These are phyloP conservation scores for Dynastes hyllus DNA, from an alignment of 2,888 invertebrate species.

Conservation along the genomic window DNA sequence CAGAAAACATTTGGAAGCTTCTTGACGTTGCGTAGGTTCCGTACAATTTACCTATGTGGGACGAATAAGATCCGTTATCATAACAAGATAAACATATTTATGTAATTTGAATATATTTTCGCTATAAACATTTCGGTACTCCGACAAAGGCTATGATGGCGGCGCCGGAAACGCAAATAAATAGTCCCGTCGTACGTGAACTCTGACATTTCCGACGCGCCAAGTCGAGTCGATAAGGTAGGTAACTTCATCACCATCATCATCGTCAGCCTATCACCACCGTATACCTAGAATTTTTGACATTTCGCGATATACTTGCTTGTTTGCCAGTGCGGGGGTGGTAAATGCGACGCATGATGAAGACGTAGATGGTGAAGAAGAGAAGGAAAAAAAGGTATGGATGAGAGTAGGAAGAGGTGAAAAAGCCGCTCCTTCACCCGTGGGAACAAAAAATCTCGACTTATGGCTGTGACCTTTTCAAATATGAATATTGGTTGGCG, in stretches of 20 bases:
- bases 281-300: background rate
- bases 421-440: background rate
- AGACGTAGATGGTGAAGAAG: background rate
- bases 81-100: slow-evolving; percentile 8
- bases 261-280: background rate
- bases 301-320: background rate
- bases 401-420: background rate
- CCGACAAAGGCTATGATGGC: background rate
- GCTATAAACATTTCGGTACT: background rate
- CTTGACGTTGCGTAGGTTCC: too few relatives aligned
- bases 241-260: slow-evolving; percentile 12
- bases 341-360: background rate
- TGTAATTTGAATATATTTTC: slow-evolving; percentile 13
- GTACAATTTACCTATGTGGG: background rate
- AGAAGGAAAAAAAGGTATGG: background rate
- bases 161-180: background rate
- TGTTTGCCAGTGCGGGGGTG: background rate
- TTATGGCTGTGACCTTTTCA: slow-evolving; percentile 5
- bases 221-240: background rate
- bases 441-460: background rate
- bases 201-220: slow-evolving; percentile 7
- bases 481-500: slow-evolving; percentile 6
- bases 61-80: background rate
- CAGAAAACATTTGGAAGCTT: too few relatives aligned
- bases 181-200: background rate